Evolutionary conservation across 1,140 invertebrate species (phyloP).

Genomic region (Papilio glaucus): DNA sequence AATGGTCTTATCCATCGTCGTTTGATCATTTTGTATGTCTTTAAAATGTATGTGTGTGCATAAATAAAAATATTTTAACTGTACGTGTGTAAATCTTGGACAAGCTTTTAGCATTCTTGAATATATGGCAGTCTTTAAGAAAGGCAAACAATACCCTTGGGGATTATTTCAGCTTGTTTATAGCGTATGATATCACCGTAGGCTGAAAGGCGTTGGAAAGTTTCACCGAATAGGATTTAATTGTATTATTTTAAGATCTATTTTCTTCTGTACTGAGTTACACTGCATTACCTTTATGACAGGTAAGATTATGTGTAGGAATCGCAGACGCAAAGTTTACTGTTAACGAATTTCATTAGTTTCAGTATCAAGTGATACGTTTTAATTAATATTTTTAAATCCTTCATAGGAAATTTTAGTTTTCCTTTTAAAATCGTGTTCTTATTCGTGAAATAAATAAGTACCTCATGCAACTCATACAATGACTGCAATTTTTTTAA

Average conservation of each 20-base stretch:
- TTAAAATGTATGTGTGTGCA: not conserved
- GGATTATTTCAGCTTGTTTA: slow-evolving; percentile 22
- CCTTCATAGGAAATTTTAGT: not conserved
- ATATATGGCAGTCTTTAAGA: slow-evolving; percentile 25
- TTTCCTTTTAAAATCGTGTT: no score
- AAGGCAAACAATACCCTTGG: slow-evolving; percentile 17
- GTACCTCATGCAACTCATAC: no score
- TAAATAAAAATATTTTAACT: not conserved
- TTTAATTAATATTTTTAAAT: not conserved
- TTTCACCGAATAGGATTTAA: not conserved
- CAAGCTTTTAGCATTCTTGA: slow-evolving; percentile 17
- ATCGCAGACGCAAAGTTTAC: slow-evolving; percentile 16
- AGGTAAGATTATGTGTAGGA: slow-evolving; percentile 5
- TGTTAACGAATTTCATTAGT: not conserved
- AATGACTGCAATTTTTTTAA: no score
- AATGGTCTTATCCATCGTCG: no score
- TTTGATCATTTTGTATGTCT: not conserved
- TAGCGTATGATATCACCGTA: slow-evolving; percentile 11
- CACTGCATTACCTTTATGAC: slow-evolving; percentile 11
- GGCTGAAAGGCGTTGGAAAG: not conserved
- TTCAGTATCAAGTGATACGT: not conserved
- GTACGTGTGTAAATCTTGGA: not conserved
- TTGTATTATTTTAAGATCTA: not conserved
- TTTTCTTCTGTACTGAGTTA: not conserved
- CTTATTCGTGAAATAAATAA: no score